A percentile compares a stretch with the other conserved stretches of the same genome.
These are phyloP conservation scores for Goniozus legneri DNA, from an alignment of 1,140 invertebrate species.

Conservation along the genomic window DNA sequence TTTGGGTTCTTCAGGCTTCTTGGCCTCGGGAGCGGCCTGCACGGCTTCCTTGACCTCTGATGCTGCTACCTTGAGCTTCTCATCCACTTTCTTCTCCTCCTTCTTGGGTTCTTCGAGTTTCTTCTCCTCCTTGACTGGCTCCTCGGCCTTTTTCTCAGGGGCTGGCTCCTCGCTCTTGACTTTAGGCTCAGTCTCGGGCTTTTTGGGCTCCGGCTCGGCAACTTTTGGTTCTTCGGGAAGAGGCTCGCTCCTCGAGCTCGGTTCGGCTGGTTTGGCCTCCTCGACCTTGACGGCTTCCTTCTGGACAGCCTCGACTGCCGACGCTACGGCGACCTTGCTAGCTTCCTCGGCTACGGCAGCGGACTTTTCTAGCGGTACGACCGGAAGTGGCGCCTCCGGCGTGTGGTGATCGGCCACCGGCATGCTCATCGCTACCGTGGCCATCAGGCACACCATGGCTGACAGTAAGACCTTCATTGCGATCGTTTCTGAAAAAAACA, in stretches of 20 bases:
- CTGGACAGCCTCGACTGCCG: not conserved
- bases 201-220: slow-evolving; percentile 1
- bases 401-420: slow-evolving; percentile 35
- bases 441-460: slow-evolving; percentile 35
- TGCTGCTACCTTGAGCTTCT: slow-evolving; percentile 23
- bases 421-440: slow-evolving; percentile 30
- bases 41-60: slow-evolving; percentile 19
- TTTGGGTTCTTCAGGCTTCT: slow-evolving; percentile 8
- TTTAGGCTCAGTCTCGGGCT: not conserved
- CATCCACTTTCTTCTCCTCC: slow-evolving; percentile 16
- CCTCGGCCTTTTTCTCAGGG: not conserved
- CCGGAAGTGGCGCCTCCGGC: slow-evolving; percentile 10
- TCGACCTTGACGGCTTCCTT: not conserved
- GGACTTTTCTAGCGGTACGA: slow-evolving; percentile 17
- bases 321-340: not conserved
- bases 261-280: not conserved
- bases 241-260: slow-evolving; percentile 3
- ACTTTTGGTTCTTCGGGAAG: slow-evolving; percentile 5
- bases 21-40: slow-evolving; percentile 6
- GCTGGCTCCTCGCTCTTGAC: not conserved
- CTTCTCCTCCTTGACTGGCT: not conserved
- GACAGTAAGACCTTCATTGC: slow-evolving; percentile 32
- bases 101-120: not conserved
- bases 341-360: not conserved
- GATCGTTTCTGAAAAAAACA: slow-evolving; percentile 24